Conservation (phyloP, 2,797 vertebrate genomes). For the Enteromius afrohamiltoni region DNA sequence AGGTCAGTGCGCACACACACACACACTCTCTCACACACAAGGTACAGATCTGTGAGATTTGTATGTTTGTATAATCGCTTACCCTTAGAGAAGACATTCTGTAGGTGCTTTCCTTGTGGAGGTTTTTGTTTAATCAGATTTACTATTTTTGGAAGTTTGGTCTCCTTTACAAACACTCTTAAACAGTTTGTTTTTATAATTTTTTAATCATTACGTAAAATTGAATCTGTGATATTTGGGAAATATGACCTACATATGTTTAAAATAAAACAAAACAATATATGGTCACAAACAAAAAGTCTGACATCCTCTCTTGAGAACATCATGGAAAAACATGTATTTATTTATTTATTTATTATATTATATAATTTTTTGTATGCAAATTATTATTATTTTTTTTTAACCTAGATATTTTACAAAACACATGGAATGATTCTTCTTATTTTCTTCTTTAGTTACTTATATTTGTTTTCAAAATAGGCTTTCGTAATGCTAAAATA, state of each 20-base stretch:
- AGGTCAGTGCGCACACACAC: conserved; percentile 65
- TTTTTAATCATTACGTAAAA: no score
- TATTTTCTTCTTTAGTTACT: not conserved
- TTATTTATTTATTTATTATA: not conserved
- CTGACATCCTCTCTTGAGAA: not conserved
- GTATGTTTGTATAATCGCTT: not conserved
- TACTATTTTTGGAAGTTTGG: not conserved
- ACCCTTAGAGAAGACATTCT: not conserved
- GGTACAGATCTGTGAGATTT: not conserved
- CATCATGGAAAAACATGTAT: not conserved
- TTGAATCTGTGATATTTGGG: not conserved
- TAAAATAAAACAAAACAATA: not conserved
- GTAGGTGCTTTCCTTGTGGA: not conserved
- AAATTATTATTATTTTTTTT: not conserved
- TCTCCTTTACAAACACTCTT: not conserved
- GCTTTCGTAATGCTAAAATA: not conserved
- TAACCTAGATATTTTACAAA: no score
- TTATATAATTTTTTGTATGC: not conserved
- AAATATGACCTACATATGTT: not conserved
- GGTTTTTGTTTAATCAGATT: not conserved
- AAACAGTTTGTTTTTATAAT: no score
- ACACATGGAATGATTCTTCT: no score
- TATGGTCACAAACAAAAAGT: not conserved
- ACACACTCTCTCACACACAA: not conserved
- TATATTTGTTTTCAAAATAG: not conserved